Base-by-base conservation (phyloP, 2,113 vertebrate species). In the Neodontobutis hainanensis region DNA sequence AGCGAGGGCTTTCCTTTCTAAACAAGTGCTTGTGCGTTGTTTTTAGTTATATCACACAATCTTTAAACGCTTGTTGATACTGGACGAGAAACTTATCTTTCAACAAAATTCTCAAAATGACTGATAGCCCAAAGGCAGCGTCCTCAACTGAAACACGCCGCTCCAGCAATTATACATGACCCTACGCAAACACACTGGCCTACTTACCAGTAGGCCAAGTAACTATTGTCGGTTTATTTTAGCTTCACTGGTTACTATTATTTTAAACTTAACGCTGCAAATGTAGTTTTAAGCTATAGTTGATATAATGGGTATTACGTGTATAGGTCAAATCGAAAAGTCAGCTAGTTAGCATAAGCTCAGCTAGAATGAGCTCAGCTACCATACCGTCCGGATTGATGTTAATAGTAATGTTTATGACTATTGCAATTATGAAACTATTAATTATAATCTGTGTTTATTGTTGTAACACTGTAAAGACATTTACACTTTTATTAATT, bases 121-220 rank as follows among this genome's bases (percentile, higher is more conserved):
- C 11, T 27, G 19, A 15, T 12, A 19, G 55, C 8, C 34, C 0
- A 42, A 8, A 7, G 1, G 62, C 9, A 3, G 56, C 70, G 61
- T 12, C 34, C 58, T 51, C 32, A 8, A 5, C 35, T 42, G 27
- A 69, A 68, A 40, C 45, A 27, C 43, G 11, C 36, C 5, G 27
- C 3, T 61, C 78, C 86, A 80, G 85, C 46, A 86, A 71, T 36
- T 88, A 90, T 62, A 1, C 82, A 1, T n/a, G 57, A 45, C 1
- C 83, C 85, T 5, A 5, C 8, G 16, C 19, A 35, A 71, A 65
- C 74, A 84, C 77, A 77, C 11, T 63, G 88, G 88, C 88, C 88
- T 87, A 87, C 75, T 88, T 80, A 85, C 75, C 83, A 72, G 0
- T 9, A 2, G 42, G 74, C 64, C 74, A 78, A 66, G 9, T 4